These are phyloP conservation scores for Drosophila ezoana DNA, from an alignment of 2,888 invertebrate genomes.

Conservation along the genomic window DNA sequence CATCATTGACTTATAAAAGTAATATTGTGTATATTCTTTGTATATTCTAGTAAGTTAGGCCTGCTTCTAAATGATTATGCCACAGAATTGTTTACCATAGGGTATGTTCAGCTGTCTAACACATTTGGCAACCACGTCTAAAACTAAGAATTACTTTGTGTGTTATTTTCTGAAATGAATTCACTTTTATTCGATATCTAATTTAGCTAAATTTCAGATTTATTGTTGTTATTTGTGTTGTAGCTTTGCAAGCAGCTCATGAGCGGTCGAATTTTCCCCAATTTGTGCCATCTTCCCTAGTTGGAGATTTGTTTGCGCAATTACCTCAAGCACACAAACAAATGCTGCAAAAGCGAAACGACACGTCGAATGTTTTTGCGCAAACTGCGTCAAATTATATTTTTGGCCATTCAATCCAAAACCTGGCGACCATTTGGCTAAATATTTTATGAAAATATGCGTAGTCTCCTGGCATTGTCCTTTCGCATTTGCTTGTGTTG, in stretches of 20 bases:
- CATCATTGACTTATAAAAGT: too few relatives aligned
- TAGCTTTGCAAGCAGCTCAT: constrained; percentile 37
- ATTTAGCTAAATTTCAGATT: not conserved
- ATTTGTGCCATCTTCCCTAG: not conserved
- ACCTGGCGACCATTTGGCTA: constrained; percentile 66
- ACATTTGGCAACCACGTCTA: too few relatives aligned
- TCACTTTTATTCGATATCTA: too few relatives aligned
- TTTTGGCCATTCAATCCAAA: constrained; percentile 62
- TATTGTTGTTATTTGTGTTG: constrained; percentile 30
- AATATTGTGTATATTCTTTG: too few relatives aligned
- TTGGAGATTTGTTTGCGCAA: constrained; percentile 59
- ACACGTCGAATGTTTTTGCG: constrained; percentile 45
- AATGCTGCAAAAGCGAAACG: constrained; percentile 20
- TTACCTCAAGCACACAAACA: constrained; percentile 52
- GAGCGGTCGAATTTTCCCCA: constrained; percentile 16
- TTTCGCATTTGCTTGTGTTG: constrained; percentile 26
- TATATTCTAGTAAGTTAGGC: too few relatives aligned
- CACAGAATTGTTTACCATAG: too few relatives aligned
- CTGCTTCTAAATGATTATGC: too few relatives aligned
- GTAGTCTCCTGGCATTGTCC: constrained; percentile 20
- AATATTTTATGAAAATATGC: constrained; percentile 77
- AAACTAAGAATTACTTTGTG: too few relatives aligned
- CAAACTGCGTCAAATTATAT: constrained; percentile 72
- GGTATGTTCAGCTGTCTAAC: too few relatives aligned
- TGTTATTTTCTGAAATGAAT: too few relatives aligned